Base-by-base conservation (phyloP, 2,113 vertebrate genomes). In the Podarcis muralis region DNA sequence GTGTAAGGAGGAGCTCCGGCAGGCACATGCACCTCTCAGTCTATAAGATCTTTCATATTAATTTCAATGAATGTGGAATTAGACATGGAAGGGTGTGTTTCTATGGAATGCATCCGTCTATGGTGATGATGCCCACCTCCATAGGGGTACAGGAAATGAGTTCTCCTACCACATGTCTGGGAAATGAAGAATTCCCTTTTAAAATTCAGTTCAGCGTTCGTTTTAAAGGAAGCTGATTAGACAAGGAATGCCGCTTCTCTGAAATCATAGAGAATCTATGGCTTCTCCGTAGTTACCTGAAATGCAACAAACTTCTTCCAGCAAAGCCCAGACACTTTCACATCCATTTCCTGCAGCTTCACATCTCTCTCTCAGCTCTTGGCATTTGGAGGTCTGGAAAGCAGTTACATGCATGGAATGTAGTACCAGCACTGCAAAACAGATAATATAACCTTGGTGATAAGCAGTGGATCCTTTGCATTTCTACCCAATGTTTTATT, bases 261-360 rank as follows among this genome's bases (percentile, higher is more conserved):
- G 43, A 6, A 75, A 6, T 16, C n/a, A 27, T 2, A 59, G 32
- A 82, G n/a, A 77, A 37, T 7, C 32, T 35, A 22, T n/a, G 15
- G n/a, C 8, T 78, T 77, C 66, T 32, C 20, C n/a, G 30, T 57
- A 48, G 59, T 57, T 96, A 97, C 97, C 97, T 97, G 96, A 94
- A 91, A 95, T 74, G 83, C 87, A 92, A 88, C 97, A 98, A 87
- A 91, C 78, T 2, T 95, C 93, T 92, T 97, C 96, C 84, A 96
- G 25, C 20, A 88, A 5, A 53, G 87, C 93, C 97, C 97, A 97
- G 48, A 92, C 11, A 40, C 43, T 87, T 37, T 92, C 71, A 90
- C 97, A 98, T 72, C 91, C 91, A 0, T 90, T 87, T 77, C 76
- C 43, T 89, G 90, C 92, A 27, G 79, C 84, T 81, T 93, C 66